A percentile compares a stretch with the other conserved stretches of the same genome.
Evolutionary conservation across 2,797 vertebrate genomes (phyloP).

Genomic region (Phrynocephalus forsythii): DNA sequence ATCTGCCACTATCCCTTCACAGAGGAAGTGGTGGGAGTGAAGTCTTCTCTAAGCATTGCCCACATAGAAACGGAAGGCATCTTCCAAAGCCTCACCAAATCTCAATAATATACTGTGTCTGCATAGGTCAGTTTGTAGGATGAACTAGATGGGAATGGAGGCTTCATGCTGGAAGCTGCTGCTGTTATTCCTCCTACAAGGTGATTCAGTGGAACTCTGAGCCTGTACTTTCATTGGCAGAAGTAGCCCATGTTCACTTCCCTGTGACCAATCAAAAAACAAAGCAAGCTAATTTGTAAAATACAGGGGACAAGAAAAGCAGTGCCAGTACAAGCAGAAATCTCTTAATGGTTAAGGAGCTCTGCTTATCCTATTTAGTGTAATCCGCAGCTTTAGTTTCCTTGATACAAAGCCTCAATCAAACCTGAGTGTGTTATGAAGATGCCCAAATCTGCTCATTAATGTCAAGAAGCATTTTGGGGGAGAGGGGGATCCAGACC

Average conservation of each 20-base stretch:
- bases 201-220: too few relatives aligned
- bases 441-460: accelerated
- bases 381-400: too few relatives aligned
- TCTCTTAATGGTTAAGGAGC: too few relatives aligned
- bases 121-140: neutral
- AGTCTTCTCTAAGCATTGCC: neutral
- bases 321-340: too few relatives aligned
- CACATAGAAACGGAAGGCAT: too few relatives aligned
- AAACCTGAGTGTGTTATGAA: neutral
- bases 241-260: too few relatives aligned
- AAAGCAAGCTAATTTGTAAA: too few relatives aligned
- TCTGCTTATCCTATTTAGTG: too few relatives aligned
- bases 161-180: too few relatives aligned
- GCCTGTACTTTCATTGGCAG: too few relatives aligned
- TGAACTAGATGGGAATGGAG: neutral
- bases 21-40: neutral
- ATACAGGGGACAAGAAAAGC: too few relatives aligned
- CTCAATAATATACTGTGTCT: neutral
- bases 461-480: neutral
- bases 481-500: neutral
- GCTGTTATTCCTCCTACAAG: neutral
- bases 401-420: neutral
- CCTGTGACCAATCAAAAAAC: too few relatives aligned
- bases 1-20: neutral
- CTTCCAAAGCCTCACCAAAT: neutral